Conservation (phyloP, 2,888 invertebrate species). For the Agrochola lychnidis region DNA sequence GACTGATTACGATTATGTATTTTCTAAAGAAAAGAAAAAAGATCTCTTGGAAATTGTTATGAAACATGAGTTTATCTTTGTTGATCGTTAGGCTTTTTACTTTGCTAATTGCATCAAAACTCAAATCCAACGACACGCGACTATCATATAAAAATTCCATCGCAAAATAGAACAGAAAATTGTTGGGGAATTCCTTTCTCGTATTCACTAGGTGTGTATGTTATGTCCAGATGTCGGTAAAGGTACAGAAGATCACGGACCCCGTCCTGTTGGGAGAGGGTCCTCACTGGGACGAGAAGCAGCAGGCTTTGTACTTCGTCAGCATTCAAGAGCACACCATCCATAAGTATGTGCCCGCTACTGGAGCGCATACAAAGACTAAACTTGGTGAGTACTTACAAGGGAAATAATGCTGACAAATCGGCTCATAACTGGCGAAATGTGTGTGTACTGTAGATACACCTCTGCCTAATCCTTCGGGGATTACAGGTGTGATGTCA, state of each 20-base stretch:
- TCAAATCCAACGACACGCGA: not conserved
- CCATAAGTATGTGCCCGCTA: constrained; percentile 88
- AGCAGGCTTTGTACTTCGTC: constrained; percentile 92
- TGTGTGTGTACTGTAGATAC: no score
- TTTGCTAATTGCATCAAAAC: not conserved
- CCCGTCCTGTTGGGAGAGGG: constrained; percentile 92
- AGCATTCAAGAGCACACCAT: constrained; percentile 89
- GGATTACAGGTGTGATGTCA: no score
- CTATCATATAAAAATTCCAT: not conserved
- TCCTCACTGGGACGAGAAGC: constrained; percentile 92
- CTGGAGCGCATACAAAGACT: constrained; percentile 87
- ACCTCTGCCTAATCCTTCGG: no score
- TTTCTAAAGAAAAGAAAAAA: not conserved
- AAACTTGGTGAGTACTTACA: constrained; percentile 83
- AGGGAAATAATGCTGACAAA: not conserved
- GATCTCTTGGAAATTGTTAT: not conserved
- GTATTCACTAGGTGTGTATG: not conserved
- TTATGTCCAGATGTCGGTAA: constrained; percentile 77
- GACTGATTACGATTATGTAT: not conserved
- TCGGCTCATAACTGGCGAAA: not conserved
- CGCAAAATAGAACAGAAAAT: not conserved
- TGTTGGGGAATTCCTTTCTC: not conserved
- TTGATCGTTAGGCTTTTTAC: not conserved
- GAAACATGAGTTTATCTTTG: constrained; percentile 4
- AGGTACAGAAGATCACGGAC: constrained; percentile 85